phyloP scores from a whole-genome alignment of 2,888 invertebrate genomes.

The Andrena fulva region DNA sequence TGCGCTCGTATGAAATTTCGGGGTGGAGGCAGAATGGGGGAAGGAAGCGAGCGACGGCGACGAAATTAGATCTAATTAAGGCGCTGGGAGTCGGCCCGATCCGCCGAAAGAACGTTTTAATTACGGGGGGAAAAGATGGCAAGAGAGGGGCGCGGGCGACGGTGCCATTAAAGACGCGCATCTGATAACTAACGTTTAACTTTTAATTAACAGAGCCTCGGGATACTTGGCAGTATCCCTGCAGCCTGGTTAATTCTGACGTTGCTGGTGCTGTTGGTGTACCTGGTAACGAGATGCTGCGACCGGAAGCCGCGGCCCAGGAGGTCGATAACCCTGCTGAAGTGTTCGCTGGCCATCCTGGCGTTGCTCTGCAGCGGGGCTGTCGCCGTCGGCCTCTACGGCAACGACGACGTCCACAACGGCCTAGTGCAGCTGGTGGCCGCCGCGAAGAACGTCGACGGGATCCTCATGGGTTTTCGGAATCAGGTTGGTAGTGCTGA shows the following conservation, averaged over 20 bases:
- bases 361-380: conserved; percentile 96
- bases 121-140: not conserved
- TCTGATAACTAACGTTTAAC: conserved; percentile 26
- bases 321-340: conserved; percentile 94
- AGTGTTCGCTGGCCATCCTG: conserved; percentile 91
- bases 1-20: conserved; percentile 28
- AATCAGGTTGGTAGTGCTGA: conserved; percentile 88
- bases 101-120: not conserved
- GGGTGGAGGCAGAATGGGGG: not conserved
- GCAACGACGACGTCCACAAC: conserved; percentile 97
- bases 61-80: conserved; percentile 30
- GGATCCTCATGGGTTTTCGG: conserved; percentile 91
- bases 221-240: conserved; percentile 97
- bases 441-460: conserved; percentile 93
- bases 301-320: conserved; percentile 96
- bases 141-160: not conserved
- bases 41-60: not conserved
- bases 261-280: conserved; percentile 94
- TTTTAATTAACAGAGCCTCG: conserved; percentile 90
- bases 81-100: not conserved
- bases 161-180: conserved; percentile 12
- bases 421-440: conserved; percentile 90
- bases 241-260: conserved; percentile 97
- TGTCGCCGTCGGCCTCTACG: conserved; percentile 95
- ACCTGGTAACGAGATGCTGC: conserved; percentile 97